These are phyloP conservation scores for Xylocopa sonorina DNA, from an alignment of 1,140 invertebrate species.

Conservation along the genomic window DNA sequence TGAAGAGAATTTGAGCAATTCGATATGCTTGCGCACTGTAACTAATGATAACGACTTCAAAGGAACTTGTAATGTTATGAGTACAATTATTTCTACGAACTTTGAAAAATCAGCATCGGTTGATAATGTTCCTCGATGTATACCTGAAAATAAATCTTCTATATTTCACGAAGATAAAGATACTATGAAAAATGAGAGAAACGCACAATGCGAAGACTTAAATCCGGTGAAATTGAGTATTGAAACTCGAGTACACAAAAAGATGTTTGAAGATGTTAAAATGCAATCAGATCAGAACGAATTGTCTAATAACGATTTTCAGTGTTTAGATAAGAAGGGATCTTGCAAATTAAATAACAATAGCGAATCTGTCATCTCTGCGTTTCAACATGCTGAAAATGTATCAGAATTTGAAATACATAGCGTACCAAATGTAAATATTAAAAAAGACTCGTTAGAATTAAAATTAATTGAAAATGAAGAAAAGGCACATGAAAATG, in stretches of 20 bases:
- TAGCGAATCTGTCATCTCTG: background rate
- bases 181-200: background rate
- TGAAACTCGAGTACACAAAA: background rate
- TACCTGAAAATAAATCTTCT: background rate
- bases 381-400: background rate
- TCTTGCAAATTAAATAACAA: background rate
- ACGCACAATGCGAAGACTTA: background rate
- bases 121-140: background rate
- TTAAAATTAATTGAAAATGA: background rate
- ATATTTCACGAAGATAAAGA: background rate
- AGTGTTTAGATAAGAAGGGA: background rate
- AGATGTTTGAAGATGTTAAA: constrained; percentile 13
- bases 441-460: constrained; percentile 5
- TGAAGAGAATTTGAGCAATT: constrained; percentile 15
- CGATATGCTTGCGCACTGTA: background rate
- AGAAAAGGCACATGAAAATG: constrained; percentile 21
- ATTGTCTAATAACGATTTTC: background rate
- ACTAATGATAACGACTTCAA: background rate
- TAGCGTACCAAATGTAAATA: constrained; percentile 12
- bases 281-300: background rate
- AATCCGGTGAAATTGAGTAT: constrained; percentile 13
- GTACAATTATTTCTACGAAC: background rate
- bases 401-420: background rate
- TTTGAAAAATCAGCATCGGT: background rate
- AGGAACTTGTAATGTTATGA: background rate